Conservation (phyloP, 2,888 invertebrate genomes). For the Leistus spinibarbis region DNA sequence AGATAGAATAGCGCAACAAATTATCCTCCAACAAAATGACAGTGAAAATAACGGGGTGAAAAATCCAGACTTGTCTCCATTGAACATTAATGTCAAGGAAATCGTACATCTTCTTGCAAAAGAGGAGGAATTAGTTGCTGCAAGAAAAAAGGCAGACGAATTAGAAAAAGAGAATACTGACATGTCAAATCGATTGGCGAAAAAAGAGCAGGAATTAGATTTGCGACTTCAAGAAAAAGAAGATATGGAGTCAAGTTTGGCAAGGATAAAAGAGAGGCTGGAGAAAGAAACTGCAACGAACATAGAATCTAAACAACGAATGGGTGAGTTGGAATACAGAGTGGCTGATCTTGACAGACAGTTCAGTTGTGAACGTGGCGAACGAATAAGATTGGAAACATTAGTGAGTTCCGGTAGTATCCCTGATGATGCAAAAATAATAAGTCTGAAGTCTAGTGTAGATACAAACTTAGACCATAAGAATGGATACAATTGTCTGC, state of each 20-base stretch:
- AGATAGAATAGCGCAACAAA: conserved; percentile 93
- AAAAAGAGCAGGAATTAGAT: conserved; percentile 93
- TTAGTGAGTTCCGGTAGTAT: conserved; percentile 89
- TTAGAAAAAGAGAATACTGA: conserved; percentile 88
- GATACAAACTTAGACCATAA: conserved; percentile 47
- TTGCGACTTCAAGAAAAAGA: conserved; percentile 89
- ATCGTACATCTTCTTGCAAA: conserved; percentile 89
- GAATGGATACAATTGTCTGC: conserved; percentile 43
- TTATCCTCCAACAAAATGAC: conserved; percentile 77
- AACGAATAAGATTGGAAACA: conserved; percentile 81
- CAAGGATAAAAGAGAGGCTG: conserved; percentile 80
- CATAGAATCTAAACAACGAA: conserved; percentile 82
- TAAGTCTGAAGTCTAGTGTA: conserved; percentile 54
- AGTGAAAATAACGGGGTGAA: conserved; percentile 55
- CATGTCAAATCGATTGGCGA: conserved; percentile 82
- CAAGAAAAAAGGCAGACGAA: conserved; percentile 84
- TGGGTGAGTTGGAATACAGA: conserved; percentile 65
- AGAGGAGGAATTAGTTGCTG: conserved; percentile 89
- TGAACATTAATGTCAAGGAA: conserved; percentile 89
- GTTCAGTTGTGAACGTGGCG: conserved; percentile 78
- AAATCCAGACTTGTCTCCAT: conserved; percentile 84
- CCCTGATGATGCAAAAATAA: conserved; percentile 90
- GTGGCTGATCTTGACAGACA: conserved; percentile 61
- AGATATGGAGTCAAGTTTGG: conserved; percentile 83
- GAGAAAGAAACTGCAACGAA: conserved; percentile 89